These are phyloP conservation scores for Fabriciana adippe DNA, from an alignment of 2,888 invertebrate species.

Conservation along the genomic window DNA sequence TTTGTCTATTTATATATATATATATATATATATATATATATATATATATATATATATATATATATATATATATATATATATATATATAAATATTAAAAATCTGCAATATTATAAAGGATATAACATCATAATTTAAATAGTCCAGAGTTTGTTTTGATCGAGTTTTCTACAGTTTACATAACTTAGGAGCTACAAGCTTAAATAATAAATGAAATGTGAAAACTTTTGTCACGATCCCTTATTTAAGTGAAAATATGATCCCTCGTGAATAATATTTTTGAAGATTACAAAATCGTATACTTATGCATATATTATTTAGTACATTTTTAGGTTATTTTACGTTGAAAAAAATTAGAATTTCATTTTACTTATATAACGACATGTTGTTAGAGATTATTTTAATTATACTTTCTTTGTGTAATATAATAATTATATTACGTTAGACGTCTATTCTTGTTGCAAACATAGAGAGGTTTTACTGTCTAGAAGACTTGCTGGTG, in stretches of 20 bases:
- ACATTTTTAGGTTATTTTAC: conserved; percentile 4
- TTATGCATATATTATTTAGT: conserved; percentile 2
- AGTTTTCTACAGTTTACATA: conserved; percentile 42
- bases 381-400: no score
- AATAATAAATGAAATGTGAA: conserved; percentile 48
- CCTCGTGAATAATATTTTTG: conserved; percentile 43
- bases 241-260: conserved; percentile 44
- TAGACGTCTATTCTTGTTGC: no score
- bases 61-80: no score
- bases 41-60: no score
- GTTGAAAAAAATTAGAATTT: not conserved
- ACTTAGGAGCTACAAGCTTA: conserved; percentile 40
- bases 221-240: conserved; percentile 43
- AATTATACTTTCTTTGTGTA: no score
- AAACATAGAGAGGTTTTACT: no score
- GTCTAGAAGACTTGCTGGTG: no score
- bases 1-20: no score
- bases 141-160: conserved; percentile 30
- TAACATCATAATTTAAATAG: not conserved
- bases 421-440: no score
- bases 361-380: no score
- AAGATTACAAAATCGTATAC: conserved; percentile 37
- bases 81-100: no score
- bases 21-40: no score
- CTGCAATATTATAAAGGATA: not conserved